Base-by-base conservation (phyloP, 1,140 invertebrate genomes). In the Bombus haemorrhoidalis region DNA sequence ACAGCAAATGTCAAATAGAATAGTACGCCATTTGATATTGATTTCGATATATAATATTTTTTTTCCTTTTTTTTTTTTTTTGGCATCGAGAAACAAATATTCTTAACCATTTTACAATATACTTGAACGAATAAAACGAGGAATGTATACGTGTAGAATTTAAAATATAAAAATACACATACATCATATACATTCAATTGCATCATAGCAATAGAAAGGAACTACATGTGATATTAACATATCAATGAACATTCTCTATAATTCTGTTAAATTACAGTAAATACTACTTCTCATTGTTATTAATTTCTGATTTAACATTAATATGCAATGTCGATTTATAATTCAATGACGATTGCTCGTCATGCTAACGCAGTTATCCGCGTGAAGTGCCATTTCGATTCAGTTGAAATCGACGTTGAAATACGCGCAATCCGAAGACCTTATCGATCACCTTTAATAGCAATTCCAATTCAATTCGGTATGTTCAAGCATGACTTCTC, bases 401-500 rank as follows among this genome's bases (percentile, higher is more conserved):
- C 25, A 28, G 34, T 62, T 84, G 71, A 84, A 47, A 84, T 78
- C n/a, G n/a, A 32, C 3, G 32, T 41, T 62, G 47, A 84, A 71
- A 78, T 84, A 71, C 37, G n/a, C 22, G 47, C 64, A 41, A 77
- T 69, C 47, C 62, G 6, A 25, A 15, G 64, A 43, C 22, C 10
- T 84, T 71, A 84, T 79, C 82, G 74, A 84, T 84, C 75, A 71
- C n/a, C 37, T 78, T 79, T 71, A 84, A 59, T 71, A 53, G 64
- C 41, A 78, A 84, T 84, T 84, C 53, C 75, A 66, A 53, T 71
- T 84, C 37, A 79, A 84, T 84, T 78, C 73, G n/a, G 43, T 12
- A 74, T 74, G 37, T 62, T 74, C 69, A 57, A 74, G 37, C 62
- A 69, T 13, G 81, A 76, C 34, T 76, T 76, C 73, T n/a, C 64